Conservation (phyloP, 2,888 invertebrate genomes). For the Synanthedon tipuliformis region DNA sequence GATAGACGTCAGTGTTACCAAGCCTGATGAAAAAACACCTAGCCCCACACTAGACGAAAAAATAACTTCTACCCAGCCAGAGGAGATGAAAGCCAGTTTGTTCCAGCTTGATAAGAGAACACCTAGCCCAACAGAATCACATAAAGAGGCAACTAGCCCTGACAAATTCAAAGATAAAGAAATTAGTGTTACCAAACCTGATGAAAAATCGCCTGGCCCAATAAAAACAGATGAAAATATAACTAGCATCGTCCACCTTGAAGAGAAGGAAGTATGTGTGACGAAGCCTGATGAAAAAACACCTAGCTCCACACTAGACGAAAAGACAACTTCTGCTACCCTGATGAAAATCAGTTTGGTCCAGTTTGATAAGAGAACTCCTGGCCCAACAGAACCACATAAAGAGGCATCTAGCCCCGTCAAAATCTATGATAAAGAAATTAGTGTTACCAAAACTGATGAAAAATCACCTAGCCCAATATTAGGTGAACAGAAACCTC, state of each 20-base stretch:
- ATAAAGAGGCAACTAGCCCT: conserved; percentile 4
- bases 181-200: not conserved
- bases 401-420: not conserved
- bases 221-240: not conserved
- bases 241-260: not conserved
- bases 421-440: not conserved
- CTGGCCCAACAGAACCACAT: not conserved
- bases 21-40: not conserved
- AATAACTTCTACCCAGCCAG: not conserved
- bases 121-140: not conserved
- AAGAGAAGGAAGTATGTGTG: not conserved
- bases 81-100: not conserved
- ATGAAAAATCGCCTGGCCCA: conserved; percentile 3
- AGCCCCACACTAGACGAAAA: not conserved
- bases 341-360: not conserved
- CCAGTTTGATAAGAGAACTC: too few relatives aligned
- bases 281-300: not conserved
- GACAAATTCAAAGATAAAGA: conserved; percentile 2
- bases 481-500: not conserved
- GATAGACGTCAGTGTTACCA: not conserved
- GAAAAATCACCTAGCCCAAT: not conserved
- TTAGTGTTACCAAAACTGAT: not conserved
- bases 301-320: not conserved
- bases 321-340: not conserved
- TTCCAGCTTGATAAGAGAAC: too few relatives aligned